Base-by-base conservation (phyloP, 2,888 invertebrate genomes). In the Pyrocoelia pectoralis region DNA sequence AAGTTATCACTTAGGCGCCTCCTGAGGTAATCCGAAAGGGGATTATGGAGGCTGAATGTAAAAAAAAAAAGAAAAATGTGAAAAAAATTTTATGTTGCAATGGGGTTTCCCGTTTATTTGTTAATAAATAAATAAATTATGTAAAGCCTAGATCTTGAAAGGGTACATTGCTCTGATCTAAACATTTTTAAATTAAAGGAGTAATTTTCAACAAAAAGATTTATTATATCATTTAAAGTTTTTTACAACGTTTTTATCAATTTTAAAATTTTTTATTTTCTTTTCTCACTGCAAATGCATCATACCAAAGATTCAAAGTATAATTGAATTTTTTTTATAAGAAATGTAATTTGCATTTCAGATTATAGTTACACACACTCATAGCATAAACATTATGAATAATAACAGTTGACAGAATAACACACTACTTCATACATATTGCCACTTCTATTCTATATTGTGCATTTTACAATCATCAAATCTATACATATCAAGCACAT, bases 201-300 rank as follows among this genome's bases (percentile, higher is more conserved):
- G 19, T 9, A 54, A 33, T 14, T 4, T 18, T 60, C 56, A 59
- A 60, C 60, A 60, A 56, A 56, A 56, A 29, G 38, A 18, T 55
- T 55, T 57, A 48, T 52, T 60, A 64, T 59, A 60, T 63, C 18
- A 64, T 54, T 56, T 28, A 59, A 60, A 60, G 55, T 59, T 64
- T 64, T 33, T 33, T 64, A 40, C 59, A 64, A 64, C 64, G 59
- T 59, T 64, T 33, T 63, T 56, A 29, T 73, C 56, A 62, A 67
- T 75, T 77, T 78, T 78, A 73, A 76, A 76, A 69, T 77, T 78
- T 79, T 79, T 77, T 75, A 56, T 61, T 14, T 68, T 65, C 63
- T 71, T 74, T 72, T 64, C 61, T 65, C 65, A 67, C 56, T 56
- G 63, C 56, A 62, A 63, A 56, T 65, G 72, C 69, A 70, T 74